Percentiles rank a stretch among this genome's conserved stretches.
phyloP scores from a whole-genome alignment of 2,888 invertebrate species.

The Netelia virgata region DNA sequence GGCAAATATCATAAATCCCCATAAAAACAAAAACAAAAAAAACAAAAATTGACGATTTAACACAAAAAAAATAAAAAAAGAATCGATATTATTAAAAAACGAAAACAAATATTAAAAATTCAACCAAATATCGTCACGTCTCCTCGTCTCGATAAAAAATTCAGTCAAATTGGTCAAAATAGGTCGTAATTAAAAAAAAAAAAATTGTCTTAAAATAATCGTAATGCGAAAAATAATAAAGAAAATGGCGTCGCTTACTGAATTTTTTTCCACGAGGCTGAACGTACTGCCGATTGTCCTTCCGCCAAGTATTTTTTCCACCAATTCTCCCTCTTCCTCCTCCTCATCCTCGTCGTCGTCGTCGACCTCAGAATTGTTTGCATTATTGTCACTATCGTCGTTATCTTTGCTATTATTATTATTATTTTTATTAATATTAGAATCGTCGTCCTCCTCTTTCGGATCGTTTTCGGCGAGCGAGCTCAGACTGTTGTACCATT shows the following conservation, averaged over 20 bases:
- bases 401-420: not conserved
- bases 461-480: slow-evolving; percentile 80
- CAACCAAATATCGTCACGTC: not conserved
- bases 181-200: not conserved
- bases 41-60: not conserved
- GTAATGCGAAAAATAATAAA: slow-evolving; percentile 45
- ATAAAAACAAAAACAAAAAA: not conserved
- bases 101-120: not conserved
- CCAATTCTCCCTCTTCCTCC: slow-evolving; percentile 11
- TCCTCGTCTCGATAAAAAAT: not conserved
- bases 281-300: slow-evolving; percentile 73
- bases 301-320: slow-evolving; percentile 54
- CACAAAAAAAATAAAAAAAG: not conserved
- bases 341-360: slow-evolving; percentile 68
- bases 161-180: not conserved
- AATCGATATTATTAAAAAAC: not conserved
- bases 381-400: slow-evolving; percentile 21
- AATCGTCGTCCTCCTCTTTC: slow-evolving; percentile 68
- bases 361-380: slow-evolving; percentile 48
- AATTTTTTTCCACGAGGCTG: slow-evolving; percentile 77
- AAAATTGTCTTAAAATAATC: not conserved
- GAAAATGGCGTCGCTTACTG: slow-evolving; percentile 73
- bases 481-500: slow-evolving; percentile 82
- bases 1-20: not conserved
- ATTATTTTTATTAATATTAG: slow-evolving; percentile 2